phyloP scores from a whole-genome alignment of 2,888 invertebrate species.

The Vesta saturnalis region DNA sequence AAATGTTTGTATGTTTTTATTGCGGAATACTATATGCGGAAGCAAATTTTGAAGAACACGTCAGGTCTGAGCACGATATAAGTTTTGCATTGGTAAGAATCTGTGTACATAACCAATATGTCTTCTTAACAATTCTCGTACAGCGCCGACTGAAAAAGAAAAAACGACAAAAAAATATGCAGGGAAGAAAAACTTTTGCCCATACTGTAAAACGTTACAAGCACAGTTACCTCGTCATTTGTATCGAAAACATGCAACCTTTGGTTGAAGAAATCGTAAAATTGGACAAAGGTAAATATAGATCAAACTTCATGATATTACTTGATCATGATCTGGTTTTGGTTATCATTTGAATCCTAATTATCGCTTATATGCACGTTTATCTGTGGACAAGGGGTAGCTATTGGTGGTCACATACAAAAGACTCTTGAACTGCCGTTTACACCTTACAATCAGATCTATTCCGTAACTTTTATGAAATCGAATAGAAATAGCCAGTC shows the following conservation, averaged over 20 bases:
- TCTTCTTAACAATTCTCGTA: background rate
- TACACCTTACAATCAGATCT: too few relatives aligned
- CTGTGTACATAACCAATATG: too few relatives aligned
- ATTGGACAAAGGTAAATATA: background rate
- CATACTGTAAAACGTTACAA: background rate
- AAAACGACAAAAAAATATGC: background rate
- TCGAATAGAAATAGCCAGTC: too few relatives aligned
- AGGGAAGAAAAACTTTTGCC: too few relatives aligned
- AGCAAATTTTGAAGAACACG: background rate
- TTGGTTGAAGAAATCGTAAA: background rate
- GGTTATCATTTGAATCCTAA: too few relatives aligned
- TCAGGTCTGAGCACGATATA: background rate
- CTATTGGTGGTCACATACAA: too few relatives aligned
- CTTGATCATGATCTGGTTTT: too few relatives aligned
- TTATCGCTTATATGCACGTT: too few relatives aligned
- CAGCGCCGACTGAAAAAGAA: background rate
- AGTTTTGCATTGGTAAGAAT: background rate
- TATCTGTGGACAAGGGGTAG: too few relatives aligned
- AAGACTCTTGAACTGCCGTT: too few relatives aligned
- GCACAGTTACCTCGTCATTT: background rate
- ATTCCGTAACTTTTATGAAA: too few relatives aligned
- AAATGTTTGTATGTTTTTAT: slow-evolving; percentile 3
- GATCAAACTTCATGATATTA: background rate
- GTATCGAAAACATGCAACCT: background rate
- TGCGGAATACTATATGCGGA: background rate